phyloP scores from a whole-genome alignment of 1,140 invertebrate genomes.

The Cepaea nemoralis region DNA sequence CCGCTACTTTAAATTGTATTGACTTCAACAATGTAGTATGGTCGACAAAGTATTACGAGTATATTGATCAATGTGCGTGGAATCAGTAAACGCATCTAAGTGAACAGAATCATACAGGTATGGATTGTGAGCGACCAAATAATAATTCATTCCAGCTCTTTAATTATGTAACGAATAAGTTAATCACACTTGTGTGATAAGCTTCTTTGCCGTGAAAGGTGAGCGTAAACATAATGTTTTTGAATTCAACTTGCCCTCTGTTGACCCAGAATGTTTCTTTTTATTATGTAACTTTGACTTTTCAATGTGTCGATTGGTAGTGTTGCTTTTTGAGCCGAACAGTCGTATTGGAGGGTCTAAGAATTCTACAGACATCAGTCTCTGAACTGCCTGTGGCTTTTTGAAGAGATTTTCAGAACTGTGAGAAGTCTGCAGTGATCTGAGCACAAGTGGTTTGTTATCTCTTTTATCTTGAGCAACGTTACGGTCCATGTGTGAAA shows the following conservation, averaged over 20 bases:
- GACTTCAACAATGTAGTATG: too few relatives aligned
- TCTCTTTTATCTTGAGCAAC: background rate
- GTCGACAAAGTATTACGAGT: too few relatives aligned
- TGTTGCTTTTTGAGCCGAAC: slow-evolving; percentile 18
- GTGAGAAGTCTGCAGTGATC: background rate
- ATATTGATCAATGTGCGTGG: too few relatives aligned
- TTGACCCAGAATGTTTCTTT: background rate
- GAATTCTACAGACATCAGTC: slow-evolving; percentile 45
- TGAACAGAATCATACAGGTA: too few relatives aligned
- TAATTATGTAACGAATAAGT: too few relatives aligned
- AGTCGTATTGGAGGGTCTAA: slow-evolving; percentile 43
- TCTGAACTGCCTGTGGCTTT: slow-evolving; percentile 9
- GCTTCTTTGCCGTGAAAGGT: background rate
- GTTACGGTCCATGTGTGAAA: background rate
- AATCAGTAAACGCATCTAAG: too few relatives aligned
- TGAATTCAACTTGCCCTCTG: background rate
- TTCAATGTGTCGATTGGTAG: background rate
- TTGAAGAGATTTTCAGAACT: slow-evolving; percentile 39
- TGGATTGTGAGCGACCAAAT: too few relatives aligned
- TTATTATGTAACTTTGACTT: background rate
- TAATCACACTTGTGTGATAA: background rate
- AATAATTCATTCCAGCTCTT: too few relatives aligned
- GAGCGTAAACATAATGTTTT: background rate
- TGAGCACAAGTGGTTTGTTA: background rate
- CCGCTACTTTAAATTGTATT: too few relatives aligned